Conservation (phyloP, 2,797 vertebrate species). For the Manis javanica region DNA sequence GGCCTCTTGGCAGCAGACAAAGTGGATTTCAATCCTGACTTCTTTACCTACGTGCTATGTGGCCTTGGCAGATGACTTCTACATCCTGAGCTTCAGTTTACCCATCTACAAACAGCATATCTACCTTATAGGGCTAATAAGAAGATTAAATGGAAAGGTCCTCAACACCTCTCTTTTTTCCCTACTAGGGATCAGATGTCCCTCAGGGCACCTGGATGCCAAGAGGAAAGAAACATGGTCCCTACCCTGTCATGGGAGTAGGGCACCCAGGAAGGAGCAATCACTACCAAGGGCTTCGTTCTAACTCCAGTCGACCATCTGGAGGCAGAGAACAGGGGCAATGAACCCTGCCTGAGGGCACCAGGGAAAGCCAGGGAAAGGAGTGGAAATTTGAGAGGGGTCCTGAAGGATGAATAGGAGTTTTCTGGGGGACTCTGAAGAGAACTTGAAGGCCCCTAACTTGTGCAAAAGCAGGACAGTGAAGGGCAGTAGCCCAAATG, state of each 20-base stretch:
- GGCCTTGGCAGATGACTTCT: background rate
- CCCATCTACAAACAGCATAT: background rate
- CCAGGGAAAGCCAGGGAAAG: background rate
- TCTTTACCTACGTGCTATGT: background rate
- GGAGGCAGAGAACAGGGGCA: background rate
- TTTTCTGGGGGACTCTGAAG: background rate
- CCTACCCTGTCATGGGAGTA: background rate
- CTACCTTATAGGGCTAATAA: background rate
- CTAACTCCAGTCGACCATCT: background rate
- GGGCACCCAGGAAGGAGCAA: background rate
- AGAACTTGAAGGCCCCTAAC: background rate
- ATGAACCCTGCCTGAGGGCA: background rate
- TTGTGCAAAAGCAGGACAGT: background rate
- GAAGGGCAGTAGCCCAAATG: background rate
- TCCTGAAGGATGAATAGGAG: constrained; percentile 31
- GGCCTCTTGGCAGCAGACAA: background rate
- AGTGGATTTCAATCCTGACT: background rate
- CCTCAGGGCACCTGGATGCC: background rate
- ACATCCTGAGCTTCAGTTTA: background rate
- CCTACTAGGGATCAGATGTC: background rate
- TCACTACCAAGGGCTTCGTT: background rate
- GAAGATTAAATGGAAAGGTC: background rate
- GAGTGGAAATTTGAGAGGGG: background rate
- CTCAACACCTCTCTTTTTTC: background rate
- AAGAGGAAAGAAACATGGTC: background rate